Base-by-base conservation (phyloP, 2,888 invertebrate genomes). In the Emmelina monodactyla region DNA sequence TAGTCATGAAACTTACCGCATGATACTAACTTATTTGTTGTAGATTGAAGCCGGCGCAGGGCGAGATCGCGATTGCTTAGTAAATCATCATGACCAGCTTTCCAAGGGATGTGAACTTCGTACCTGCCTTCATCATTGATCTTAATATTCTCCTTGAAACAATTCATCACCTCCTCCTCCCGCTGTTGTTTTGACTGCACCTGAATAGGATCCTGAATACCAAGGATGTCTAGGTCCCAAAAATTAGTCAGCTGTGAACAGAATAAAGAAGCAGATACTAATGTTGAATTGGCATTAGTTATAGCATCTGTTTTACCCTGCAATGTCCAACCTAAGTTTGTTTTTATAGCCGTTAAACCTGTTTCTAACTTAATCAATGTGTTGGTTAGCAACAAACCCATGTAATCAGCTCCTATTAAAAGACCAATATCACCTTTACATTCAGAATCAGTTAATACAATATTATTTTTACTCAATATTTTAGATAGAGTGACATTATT, bases 51-150 rank as follows among this genome's bases (percentile, higher is more conserved):
- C n/a, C 39, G 22, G 14, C 25, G 7, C 9, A 28, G 19, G 2
- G 37, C 33, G 2, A 11, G 3, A 1, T 32, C 5, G 12, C 30
- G 33, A 16, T 40, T 40, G 0, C 14, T 11, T 14, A 19, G 11
- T 11, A 40, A 14, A 4, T 40, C 30, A 9, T 29, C 25, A 28
- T 10, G 10, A 4, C 22, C 32, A 9, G 12, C 32, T 22, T 36
- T 39, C 22, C 22, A 39, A 3, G 29, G 32, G 2, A 35, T 25
- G 2, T 32, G 14, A 12, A 37, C 39, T 25, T 33, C 34, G 28
- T 39, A 39, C 12, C 37, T 32, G 15, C 33, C 37, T 9, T 29
- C 12, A 4, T 16, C 16, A 1, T 29, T 25, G 2, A n/a, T 22
- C 11, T 12, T 9, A 7, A 39, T 29, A 7, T 34, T 1, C 1